A percentile compares a stretch with the other conserved stretches of the same genome.
These are phyloP conservation scores for Dermolepida albohirtum DNA, from an alignment of 2,888 invertebrate species.

Conservation along the genomic window DNA sequence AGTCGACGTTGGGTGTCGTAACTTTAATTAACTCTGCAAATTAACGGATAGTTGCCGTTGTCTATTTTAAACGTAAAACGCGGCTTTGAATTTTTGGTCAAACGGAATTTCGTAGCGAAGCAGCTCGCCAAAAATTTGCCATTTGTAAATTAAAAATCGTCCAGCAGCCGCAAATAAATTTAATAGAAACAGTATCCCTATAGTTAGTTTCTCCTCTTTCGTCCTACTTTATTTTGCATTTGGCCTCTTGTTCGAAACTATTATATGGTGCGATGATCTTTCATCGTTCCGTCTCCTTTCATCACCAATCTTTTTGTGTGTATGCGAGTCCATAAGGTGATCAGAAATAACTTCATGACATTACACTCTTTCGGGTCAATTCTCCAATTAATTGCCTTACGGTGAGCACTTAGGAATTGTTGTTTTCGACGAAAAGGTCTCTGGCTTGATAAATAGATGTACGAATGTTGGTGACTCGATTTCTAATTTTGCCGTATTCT, in stretches of 20 bases:
- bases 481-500: not conserved
- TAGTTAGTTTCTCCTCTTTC: conserved; percentile 3
- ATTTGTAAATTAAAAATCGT: conserved; percentile 62
- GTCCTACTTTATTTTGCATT: conserved; percentile 1
- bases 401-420: conserved; percentile 5
- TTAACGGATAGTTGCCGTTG: conserved; percentile 38
- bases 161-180: conserved; percentile 50
- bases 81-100: conserved; percentile 60
- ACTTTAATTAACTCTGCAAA: conserved; percentile 41
- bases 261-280: conserved; percentile 8
- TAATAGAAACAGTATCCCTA: conserved; percentile 34
- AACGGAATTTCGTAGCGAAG: conserved; percentile 58
- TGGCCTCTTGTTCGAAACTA: conserved; percentile 9
- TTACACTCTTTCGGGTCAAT: conserved; percentile 16
- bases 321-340: conserved; percentile 2
- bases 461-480: not conserved
- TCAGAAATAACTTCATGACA: conserved; percentile 18
- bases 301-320: too few relatives aligned
- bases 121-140: conserved; percentile 65
- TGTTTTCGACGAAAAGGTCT: conserved; percentile 16
- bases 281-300: not conserved
- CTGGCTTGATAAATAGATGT: not conserved
- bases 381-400: conserved; percentile 13
- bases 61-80: conserved; percentile 59
- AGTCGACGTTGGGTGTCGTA: conserved; percentile 4